Evolutionary conservation across 2,113 vertebrate species (phyloP).

Genomic region (Romanogobio albipinnatus): DNA sequence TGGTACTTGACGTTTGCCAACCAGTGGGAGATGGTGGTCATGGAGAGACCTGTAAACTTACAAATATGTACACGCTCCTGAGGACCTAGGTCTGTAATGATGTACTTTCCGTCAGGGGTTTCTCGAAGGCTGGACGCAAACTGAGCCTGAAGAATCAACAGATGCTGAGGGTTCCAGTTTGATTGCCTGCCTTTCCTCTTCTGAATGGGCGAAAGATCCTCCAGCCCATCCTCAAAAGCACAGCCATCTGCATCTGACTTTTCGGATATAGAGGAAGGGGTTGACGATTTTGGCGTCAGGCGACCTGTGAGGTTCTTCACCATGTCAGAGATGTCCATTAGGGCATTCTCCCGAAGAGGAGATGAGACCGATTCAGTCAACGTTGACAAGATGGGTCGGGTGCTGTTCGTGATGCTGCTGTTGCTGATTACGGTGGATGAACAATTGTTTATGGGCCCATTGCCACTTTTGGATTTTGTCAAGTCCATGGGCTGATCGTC

Average conservation of each 20-base stretch:
- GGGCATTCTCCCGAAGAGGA: slow-evolving; percentile 92
- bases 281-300: slow-evolving; percentile 96
- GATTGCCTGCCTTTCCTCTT: slow-evolving; percentile 98
- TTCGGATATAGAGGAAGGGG: slow-evolving; percentile 93
- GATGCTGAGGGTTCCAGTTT: slow-evolving; percentile 99
- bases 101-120: slow-evolving; percentile 92
- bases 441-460: slow-evolving; percentile 62
- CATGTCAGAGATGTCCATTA: slow-evolving; percentile 99
- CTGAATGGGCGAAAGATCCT: slow-evolving; percentile 93
- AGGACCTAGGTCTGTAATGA: slow-evolving; percentile 93
- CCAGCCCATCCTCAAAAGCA: slow-evolving; percentile 92
- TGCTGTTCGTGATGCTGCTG: slow-evolving; percentile 60
- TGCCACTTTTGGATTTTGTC: slow-evolving; percentile 92
- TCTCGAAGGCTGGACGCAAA: slow-evolving; percentile 94
- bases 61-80: slow-evolving; percentile 98
- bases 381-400: slow-evolving; percentile 74
- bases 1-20: slow-evolving; percentile 99
- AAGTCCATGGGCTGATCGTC: slow-evolving; percentile 97
- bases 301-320: slow-evolving; percentile 97
- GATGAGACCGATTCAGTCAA: slow-evolving; percentile 82
- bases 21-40: slow-evolving; percentile 99
- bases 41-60: slow-evolving; percentile 99
- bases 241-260: slow-evolving; percentile 93
- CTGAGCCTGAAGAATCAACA: slow-evolving; percentile 97
- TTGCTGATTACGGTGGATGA: slow-evolving; percentile 55